Evolutionary conservation across 2,113 vertebrate genomes (phyloP), one percentile per base, ranked within the genome.

Genomic region (Bothrops jararaca): DNA sequence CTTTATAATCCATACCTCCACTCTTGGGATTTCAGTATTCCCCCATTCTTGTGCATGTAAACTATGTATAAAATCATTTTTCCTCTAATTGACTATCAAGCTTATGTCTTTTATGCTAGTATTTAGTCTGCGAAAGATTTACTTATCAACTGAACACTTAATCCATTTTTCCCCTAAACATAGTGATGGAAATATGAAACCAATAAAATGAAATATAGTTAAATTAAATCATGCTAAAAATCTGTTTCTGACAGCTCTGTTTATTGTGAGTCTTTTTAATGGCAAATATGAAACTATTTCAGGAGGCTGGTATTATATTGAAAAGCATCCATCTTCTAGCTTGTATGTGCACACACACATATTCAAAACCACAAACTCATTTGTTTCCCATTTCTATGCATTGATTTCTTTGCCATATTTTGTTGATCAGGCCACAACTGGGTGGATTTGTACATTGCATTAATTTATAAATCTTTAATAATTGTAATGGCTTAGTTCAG

Each of bases 181-280:
- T 3, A 94, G 89, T 18, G 45, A 5, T 11, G 86, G 57, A 85
- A 86, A 4, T 86, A 13, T 93, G 64, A 24, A 85, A 34, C 23
- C 7, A 23, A 54, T 86, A 86, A 54, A 23, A 7, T 53, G 6
- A 39, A 9, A 91, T 64, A 64, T 26, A 29, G 10, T 85, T 90
- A 24, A 24, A 80, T 92, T 3, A 3, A 42, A 56, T 89, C 86
- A 58, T 52, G 9, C 85, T 86, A 89, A 88, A 89, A 26, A 89
- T 4, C 45, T 20, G 18, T 29, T 89, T 45, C 89, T 29, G 3
- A 42, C 89, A 86, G 15, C 12, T 0, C 0, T 92, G 3, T 90
- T 94, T 92, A 93, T 86, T 52, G 88, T 45, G 74, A 26, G 91
- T 13, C 18, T 88, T 52, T 94, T 95, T 90, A 52, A 91, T 23